Base-by-base conservation (phyloP, 37 sponge, comb jelly and placozoan genomes). In the Agelas oroides region DNA sequence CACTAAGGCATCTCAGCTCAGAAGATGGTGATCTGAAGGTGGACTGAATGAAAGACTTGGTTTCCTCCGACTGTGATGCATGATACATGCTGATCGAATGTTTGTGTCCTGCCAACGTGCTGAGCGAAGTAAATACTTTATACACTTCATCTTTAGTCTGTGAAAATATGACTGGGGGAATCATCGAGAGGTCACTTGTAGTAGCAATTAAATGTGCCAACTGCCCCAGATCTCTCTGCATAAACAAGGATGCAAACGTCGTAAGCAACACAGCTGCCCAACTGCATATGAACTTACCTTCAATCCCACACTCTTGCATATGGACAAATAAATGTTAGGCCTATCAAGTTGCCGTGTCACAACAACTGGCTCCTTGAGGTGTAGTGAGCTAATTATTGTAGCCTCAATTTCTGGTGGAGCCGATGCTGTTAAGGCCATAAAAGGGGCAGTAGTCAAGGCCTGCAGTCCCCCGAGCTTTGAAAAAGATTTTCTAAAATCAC, bases 341-440 rank as follows among this genome's bases (percentile, higher is more conserved):
- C 62, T 61, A 61, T 61, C 62, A 5, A 61, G 62, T 61, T 23
- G 14, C 14, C 11, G 62, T 5, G 25, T 61, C 14, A 61, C 62
- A 61, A 61, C 5, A 6, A 61, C 62, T 27, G 62, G 62, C 5
- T 61, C 14, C 3, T 61, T 23, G 25, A 61, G n/a, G 11, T 61
- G 62, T 3, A 61, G 27, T 23, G 5, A 61, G 62, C 12, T 61
- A 27, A 61, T 5, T 61, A 61, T 61, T 61, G n/a, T 13, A 14
- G 62, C 14, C 62, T 61, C 25, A 61, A 61, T 25, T 27, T 61
- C 12, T 14, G 62, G 62, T 61, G 62, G 62, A 27, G 62, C 62
- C 5, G 62, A 61, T 61, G 62, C 62, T 27, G 62, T 61, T 23
- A 61, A 25, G 5, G 62, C 62, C n/a, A 61, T 61, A 61, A 61